phyloP scores from a whole-genome alignment of 2,113 vertebrate species.

The Burhinus oedicnemus region DNA sequence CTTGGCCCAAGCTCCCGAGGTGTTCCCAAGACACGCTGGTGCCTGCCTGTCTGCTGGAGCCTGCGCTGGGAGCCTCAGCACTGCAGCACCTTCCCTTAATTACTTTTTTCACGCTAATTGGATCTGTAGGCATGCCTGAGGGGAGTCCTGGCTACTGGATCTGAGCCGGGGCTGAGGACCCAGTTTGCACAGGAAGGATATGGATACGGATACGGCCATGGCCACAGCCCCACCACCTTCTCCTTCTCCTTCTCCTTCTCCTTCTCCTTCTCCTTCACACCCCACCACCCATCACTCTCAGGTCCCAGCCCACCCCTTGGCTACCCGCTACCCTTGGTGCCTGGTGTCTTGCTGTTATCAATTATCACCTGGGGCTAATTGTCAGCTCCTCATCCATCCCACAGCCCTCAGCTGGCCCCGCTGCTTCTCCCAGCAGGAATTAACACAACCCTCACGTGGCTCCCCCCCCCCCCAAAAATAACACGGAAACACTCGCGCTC shows the following conservation, averaged over 20 bases:
- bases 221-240: background rate
- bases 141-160: background rate
- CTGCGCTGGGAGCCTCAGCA: conserved; percentile 7
- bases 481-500: background rate
- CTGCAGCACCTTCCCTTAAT: conserved; percentile 51
- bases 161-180: background rate
- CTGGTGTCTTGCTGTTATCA: background rate
- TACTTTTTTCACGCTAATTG: conserved; percentile 41
- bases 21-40: background rate
- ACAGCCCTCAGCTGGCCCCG: background rate
- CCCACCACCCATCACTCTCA: background rate
- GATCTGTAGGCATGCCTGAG: background rate
- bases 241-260: no score
- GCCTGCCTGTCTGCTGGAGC: background rate
- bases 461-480: background rate
- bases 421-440: conserved; percentile 31
- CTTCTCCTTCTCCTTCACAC: background rate
- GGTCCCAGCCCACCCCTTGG: background rate
- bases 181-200: background rate
- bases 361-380: background rate
- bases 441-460: conserved; percentile 41
- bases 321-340: background rate
- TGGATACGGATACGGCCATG: no score
- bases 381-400: background rate
- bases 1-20: background rate